Evolutionary conservation across 2,797 vertebrate genomes (phyloP).

Genomic region (Leptodactylus fallax): DNA sequence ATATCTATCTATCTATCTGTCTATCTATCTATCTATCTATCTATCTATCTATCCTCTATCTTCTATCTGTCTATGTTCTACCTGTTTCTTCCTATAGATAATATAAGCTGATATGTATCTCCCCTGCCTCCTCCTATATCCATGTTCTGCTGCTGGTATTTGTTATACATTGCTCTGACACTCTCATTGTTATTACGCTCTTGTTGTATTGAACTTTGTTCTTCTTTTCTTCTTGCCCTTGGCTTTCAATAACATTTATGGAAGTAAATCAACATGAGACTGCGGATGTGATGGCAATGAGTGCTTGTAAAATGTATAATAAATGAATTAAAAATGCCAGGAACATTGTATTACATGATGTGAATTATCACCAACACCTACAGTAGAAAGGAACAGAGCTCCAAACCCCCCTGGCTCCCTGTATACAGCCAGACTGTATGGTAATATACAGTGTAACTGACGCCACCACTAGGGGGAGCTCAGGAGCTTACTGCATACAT

Average conservation of each 20-base stretch:
- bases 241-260: neutral
- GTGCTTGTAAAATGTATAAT: neutral
- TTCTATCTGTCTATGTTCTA: too few species aligned
- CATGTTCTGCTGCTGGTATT: neutral
- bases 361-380: neutral
- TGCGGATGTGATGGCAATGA: neutral
- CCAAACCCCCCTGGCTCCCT: too few species aligned
- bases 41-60: too few species aligned
- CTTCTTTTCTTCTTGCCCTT: neutral
- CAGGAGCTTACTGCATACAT: too few species aligned
- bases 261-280: neutral
- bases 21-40: neutral
- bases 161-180: neutral
- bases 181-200: neutral
- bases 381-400: too few species aligned
- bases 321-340: neutral
- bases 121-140: neutral
- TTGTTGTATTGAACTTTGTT: neutral
- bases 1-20: too few species aligned
- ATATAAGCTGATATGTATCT: too few species aligned
- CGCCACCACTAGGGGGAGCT: too few species aligned
- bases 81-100: too few species aligned
- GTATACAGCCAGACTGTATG: too few species aligned
- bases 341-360: neutral
- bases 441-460: too few species aligned